These are phyloP conservation scores for Catalaphyllia jardinei DNA, from an alignment of 64 coral and sea anemone species.

Conservation along the genomic window DNA sequence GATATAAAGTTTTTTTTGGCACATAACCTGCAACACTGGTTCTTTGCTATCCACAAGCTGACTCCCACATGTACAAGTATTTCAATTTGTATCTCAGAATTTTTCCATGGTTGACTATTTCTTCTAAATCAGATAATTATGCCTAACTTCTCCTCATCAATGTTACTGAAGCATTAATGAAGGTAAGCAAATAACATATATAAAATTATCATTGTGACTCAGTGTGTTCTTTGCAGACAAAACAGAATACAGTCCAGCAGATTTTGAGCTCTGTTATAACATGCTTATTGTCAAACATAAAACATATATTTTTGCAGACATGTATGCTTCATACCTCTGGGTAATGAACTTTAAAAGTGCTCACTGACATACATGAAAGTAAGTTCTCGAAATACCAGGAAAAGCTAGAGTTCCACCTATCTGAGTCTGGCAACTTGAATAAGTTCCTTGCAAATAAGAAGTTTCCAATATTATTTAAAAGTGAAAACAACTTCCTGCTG, in stretches of 20 bases:
- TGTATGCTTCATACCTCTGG: not conserved
- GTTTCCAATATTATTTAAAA: too few species aligned
- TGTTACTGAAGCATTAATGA: not conserved
- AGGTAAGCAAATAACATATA: not conserved
- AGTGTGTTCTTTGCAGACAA: not conserved
- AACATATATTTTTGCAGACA: not conserved
- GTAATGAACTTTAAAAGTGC: not conserved
- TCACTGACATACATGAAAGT: too few species aligned
- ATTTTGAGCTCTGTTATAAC: not conserved
- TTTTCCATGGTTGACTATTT: not conserved
- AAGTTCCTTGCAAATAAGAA: not conserved
- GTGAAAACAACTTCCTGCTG: not conserved
- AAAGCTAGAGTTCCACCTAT: not conserved
- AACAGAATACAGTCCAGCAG: not conserved
- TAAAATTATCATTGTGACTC: not conserved
- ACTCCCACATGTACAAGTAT: not conserved
- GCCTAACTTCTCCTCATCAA: not conserved
- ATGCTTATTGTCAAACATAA: not conserved
- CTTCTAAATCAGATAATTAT: not conserved
- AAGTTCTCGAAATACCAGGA: not conserved
- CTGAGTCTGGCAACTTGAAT: not conserved
- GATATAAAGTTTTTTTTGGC: not conserved
- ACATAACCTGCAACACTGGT: not conserved
- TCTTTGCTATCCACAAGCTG: not conserved
- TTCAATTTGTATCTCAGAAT: not conserved